Conservation (phyloP, 2,113 vertebrate genomes). For the Neofelis nebulosa region DNA sequence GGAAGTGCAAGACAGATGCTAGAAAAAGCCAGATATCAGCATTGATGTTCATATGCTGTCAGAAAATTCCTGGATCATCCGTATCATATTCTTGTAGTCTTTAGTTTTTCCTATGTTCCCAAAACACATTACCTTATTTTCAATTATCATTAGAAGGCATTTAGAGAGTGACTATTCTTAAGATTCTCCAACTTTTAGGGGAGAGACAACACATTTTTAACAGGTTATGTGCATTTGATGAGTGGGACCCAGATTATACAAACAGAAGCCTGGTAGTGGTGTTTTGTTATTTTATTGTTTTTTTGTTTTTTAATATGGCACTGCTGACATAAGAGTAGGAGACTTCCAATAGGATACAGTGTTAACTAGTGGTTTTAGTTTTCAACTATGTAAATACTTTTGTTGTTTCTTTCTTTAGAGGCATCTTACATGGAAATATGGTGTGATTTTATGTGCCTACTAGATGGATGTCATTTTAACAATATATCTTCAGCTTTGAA, state of each 20-base stretch:
- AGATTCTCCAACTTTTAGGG: background rate
- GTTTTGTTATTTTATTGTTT: background rate
- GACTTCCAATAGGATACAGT: background rate
- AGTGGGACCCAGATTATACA: background rate
- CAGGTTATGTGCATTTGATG: background rate
- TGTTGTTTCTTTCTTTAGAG: background rate
- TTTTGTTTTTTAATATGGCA: background rate
- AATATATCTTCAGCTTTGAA: background rate
- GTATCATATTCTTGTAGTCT: background rate
- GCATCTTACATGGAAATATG: background rate
- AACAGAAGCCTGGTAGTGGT: background rate
- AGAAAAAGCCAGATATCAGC: background rate
- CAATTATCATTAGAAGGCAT: background rate
- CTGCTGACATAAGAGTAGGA: background rate
- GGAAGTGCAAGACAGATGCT: background rate
- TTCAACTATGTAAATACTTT: background rate
- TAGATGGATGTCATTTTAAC: background rate
- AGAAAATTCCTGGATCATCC: background rate
- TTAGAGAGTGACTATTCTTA: background rate
- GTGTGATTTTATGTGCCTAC: background rate
- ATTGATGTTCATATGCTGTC: background rate
- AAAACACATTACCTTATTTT: background rate
- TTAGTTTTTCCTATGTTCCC: background rate
- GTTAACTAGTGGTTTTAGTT: background rate
- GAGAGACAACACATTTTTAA: background rate